A percentile compares a stretch with the other conserved stretches of the same genome.
Conservation (phyloP, 2,113 vertebrate genomes). For the Buteo buteo region DNA sequence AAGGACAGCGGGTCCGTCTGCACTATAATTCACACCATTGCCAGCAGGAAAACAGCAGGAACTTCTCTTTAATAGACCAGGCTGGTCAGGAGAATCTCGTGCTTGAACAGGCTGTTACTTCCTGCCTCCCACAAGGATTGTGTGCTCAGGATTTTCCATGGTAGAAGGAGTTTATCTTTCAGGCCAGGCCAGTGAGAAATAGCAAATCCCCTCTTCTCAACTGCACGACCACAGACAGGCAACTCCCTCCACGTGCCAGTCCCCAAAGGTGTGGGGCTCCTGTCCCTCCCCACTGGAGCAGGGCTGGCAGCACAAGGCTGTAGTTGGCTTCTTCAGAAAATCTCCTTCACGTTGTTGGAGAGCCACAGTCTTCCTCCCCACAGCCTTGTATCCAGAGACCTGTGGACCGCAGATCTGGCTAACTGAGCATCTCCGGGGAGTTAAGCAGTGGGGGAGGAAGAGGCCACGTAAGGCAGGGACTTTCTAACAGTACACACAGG, state of each 20-base stretch:
- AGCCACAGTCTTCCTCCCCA: background rate
- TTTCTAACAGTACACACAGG: background rate
- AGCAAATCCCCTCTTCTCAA: background rate
- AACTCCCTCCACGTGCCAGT: background rate
- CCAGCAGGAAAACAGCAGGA: constrained; percentile 11
- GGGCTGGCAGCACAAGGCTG: background rate
- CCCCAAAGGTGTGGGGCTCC: background rate
- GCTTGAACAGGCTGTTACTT: background rate
- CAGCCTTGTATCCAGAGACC: background rate
- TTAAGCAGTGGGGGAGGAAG: background rate
- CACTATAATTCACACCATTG: background rate
- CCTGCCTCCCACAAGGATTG: background rate
- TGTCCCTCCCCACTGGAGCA: fast-evolving
- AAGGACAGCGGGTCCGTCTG: background rate
- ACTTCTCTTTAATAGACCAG: background rate
- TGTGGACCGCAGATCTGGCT: background rate
- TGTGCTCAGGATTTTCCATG: background rate
- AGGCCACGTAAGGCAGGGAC: background rate
- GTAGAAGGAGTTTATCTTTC: background rate
- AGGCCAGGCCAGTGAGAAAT: background rate
- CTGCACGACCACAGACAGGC: background rate
- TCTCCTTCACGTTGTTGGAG: background rate
- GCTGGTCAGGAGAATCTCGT: background rate
- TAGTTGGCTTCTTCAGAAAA: background rate
- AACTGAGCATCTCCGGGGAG: background rate